These are phyloP conservation scores for Macrochelys suwanniensis DNA, from an alignment of 2,797 vertebrate species.

Conservation along the genomic window DNA sequence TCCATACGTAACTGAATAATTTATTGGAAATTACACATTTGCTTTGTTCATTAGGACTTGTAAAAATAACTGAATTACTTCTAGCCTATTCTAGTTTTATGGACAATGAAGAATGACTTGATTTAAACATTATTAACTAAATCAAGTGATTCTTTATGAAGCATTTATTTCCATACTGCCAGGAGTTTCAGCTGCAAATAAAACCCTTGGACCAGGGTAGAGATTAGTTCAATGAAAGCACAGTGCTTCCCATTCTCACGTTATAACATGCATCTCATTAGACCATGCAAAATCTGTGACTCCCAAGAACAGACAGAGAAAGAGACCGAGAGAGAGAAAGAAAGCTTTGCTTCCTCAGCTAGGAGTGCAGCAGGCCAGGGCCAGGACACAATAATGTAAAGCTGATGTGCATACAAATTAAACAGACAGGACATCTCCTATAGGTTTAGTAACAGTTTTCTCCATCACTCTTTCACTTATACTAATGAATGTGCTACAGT, in stretches of 20 bases:
- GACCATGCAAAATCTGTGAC: neutral
- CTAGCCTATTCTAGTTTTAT: constrained; percentile 74
- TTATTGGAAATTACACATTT: constrained; percentile 71
- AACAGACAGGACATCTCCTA: neutral
- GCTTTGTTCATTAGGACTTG: constrained; percentile 72
- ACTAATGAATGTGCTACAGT: neutral
- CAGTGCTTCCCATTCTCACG: constrained; percentile 30
- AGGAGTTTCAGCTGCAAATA: constrained; percentile 56
- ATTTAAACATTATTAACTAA: constrained; percentile 74
- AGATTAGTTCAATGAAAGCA: constrained; percentile 32
- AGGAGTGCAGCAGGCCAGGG: neutral
- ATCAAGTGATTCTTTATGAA: constrained; percentile 70
- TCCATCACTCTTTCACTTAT: neutral
- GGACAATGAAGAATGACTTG: constrained; percentile 71
- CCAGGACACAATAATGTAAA: neutral
- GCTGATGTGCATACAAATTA: neutral
- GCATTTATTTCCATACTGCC: constrained; percentile 66
- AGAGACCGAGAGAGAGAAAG: neutral
- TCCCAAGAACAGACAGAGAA: neutral
- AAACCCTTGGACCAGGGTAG: neutral
- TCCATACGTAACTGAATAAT: constrained; percentile 62
- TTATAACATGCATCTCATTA: constrained; percentile 37
- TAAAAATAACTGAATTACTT: constrained; percentile 71
- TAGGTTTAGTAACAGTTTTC: neutral
- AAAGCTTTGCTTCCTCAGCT: neutral